Evolutionary conservation across 1,140 invertebrate species (phyloP).

Genomic region (Temnothorax longispinosus): DNA sequence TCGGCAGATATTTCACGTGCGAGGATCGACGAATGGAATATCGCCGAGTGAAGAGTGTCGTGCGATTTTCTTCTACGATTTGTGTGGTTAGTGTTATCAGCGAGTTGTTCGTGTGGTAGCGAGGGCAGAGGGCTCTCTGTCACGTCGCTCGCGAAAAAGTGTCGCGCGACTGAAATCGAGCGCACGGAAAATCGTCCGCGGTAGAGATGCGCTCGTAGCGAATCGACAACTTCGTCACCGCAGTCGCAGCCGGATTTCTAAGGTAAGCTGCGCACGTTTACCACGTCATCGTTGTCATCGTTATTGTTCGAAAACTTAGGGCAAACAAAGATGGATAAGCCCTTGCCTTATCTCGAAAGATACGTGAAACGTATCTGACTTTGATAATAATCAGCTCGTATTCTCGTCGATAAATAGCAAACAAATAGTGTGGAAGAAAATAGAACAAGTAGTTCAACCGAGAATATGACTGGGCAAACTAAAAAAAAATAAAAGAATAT

Average conservation of each 20-base stretch:
- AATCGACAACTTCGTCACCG: constrained; percentile 75
- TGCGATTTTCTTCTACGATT: constrained; percentile 4
- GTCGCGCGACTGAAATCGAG: neutral
- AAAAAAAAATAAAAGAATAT: neutral
- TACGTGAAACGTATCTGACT: neutral
- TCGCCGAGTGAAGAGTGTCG: constrained; percentile 1
- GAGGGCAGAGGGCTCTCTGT: neutral
- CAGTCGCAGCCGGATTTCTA: constrained; percentile 72
- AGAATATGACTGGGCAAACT: neutral
- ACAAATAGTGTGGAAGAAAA: neutral
- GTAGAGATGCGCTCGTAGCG: constrained; percentile 75
- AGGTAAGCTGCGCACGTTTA: constrained; percentile 68
- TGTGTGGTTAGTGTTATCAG: neutral
- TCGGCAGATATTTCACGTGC: constrained; percentile 16
- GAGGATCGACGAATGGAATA: neutral
- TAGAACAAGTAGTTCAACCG: neutral
- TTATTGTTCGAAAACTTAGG: neutral
- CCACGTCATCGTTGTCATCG: neutral
- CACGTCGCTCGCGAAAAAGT: neutral
- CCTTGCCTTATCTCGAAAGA: neutral
- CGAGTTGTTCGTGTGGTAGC: neutral
- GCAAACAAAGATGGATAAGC: neutral
- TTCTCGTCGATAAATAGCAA: neutral
- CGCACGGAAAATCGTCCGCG: constrained; percentile 18
- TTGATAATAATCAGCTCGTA: neutral